phyloP scores from a whole-genome alignment of 2,797 vertebrate genomes.

The Chloroceryle inda region DNA sequence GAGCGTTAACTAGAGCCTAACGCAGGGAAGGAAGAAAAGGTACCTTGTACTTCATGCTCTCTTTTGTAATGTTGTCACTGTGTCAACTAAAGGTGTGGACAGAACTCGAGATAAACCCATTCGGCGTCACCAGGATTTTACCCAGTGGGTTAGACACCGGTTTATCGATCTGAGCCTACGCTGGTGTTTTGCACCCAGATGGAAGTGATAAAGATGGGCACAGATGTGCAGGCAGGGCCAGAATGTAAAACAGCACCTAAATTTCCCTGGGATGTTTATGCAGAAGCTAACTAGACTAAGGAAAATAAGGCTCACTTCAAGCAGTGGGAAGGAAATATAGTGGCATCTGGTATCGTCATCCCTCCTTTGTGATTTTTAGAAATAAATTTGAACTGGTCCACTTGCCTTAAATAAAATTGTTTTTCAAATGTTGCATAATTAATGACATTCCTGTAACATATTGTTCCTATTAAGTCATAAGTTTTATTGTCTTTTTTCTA shows the following conservation, averaged over 20 bases:
- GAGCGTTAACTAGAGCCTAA: not conserved
- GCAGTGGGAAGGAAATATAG: not conserved
- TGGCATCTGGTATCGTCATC: not conserved
- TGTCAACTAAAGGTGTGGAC: not conserved
- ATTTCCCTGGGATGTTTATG: not conserved
- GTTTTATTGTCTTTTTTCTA: conserved; percentile 17
- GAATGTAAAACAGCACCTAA: not conserved
- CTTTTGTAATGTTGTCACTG: not conserved
- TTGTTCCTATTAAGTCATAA: conserved; percentile 43
- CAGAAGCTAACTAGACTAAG: not conserved
- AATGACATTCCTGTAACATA: not conserved
- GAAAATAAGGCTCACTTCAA: not conserved
- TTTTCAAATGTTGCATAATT: conserved; percentile 29
- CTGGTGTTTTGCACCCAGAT: not conserved
- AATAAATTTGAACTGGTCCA: not conserved
- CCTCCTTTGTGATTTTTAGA: not conserved
- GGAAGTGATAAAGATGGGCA: not conserved
- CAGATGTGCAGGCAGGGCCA: not conserved
- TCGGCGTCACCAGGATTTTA: not conserved
- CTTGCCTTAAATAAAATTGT: conserved; percentile 7
- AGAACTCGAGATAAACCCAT: not conserved
- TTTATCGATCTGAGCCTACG: not conserved
- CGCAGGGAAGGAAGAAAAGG: not conserved
- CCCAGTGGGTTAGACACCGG: not conserved
- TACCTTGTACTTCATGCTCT: not conserved